These are phyloP conservation scores for Caenorhabditis becei DNA, from an alignment of 2,888 invertebrate genomes.

Conservation along the genomic window DNA sequence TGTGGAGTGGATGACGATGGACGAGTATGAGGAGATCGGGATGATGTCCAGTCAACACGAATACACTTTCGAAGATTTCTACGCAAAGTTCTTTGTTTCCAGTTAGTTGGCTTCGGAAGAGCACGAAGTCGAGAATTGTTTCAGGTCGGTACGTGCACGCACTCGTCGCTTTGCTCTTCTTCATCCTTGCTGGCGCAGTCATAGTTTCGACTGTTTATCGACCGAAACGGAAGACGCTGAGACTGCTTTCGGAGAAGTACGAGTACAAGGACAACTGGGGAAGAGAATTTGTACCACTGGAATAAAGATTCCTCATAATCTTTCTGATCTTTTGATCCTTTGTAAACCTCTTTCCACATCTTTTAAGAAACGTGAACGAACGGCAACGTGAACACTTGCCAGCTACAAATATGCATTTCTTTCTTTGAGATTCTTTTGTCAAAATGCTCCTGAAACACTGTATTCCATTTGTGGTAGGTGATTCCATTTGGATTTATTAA, in stretches of 20 bases:
- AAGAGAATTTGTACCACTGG: background rate
- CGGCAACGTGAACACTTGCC: too few relatives aligned
- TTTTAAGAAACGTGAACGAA: too few relatives aligned
- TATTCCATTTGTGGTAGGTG: too few relatives aligned
- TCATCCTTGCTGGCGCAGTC: background rate
- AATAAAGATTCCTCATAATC: too few relatives aligned
- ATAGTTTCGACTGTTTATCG: background rate
- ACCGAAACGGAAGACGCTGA: background rate
- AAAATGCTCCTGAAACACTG: too few relatives aligned
- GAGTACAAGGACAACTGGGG: slow-evolving; percentile 2
- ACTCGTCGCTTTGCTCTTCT: background rate
- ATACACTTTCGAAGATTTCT: too few relatives aligned
- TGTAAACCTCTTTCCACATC: too few relatives aligned
- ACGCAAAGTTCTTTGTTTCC: background rate
- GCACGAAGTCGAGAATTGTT: background rate
- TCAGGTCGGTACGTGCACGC: background rate
- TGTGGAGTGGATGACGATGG: background rate
- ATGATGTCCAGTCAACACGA: background rate
- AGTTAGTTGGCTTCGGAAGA: background rate
- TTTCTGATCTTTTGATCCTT: too few relatives aligned
- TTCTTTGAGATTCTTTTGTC: too few relatives aligned
- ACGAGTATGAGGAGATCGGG: background rate
- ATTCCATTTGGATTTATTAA: too few relatives aligned
- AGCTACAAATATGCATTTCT: too few relatives aligned
- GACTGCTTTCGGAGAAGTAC: background rate